Percentiles rank a stretch among this genome's conserved stretches.
Conservation (phyloP, 2,113 vertebrate genomes). For the Proterorhinus semilunaris region DNA sequence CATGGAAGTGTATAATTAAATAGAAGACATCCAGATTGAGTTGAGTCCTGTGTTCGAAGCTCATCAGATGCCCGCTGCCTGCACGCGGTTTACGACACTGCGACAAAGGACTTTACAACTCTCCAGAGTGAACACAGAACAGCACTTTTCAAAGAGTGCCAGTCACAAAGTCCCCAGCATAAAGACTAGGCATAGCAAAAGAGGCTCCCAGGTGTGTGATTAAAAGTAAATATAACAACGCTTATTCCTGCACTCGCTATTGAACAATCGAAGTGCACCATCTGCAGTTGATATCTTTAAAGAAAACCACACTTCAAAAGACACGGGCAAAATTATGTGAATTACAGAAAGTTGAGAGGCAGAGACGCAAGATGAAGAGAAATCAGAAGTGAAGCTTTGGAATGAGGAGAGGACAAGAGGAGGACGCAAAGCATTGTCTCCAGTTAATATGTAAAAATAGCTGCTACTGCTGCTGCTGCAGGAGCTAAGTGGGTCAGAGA, state of each 20-base stretch:
- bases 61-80: slow-evolving; percentile 2
- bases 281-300: background rate
- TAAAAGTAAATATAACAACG: background rate
- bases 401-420: slow-evolving; percentile 55
- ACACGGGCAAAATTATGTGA: slow-evolving; percentile 8
- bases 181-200: background rate
- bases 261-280: slow-evolving; percentile 2
- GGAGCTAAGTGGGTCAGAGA: slow-evolving; percentile 79
- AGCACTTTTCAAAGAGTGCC: background rate
- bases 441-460: slow-evolving; percentile 79
- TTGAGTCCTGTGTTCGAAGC: background rate
- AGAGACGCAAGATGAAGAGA: slow-evolving; percentile 23
- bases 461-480: slow-evolving; percentile 64
- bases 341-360: background rate
- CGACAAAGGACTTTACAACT: slow-evolving; percentile 6
- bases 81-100: slow-evolving; percentile 4
- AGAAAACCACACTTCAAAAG: slow-evolving; percentile 26
- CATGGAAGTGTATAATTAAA: slow-evolving; percentile 1
- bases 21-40: background rate
- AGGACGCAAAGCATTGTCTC: slow-evolving; percentile 71
- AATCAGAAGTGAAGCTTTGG: slow-evolving; percentile 27
- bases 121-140: background rate
- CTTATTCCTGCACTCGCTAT: background rate
- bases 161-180: background rate
- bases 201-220: background rate